phyloP scores from a whole-genome alignment of 2,888 invertebrate species.

The Orthosia incerta region DNA sequence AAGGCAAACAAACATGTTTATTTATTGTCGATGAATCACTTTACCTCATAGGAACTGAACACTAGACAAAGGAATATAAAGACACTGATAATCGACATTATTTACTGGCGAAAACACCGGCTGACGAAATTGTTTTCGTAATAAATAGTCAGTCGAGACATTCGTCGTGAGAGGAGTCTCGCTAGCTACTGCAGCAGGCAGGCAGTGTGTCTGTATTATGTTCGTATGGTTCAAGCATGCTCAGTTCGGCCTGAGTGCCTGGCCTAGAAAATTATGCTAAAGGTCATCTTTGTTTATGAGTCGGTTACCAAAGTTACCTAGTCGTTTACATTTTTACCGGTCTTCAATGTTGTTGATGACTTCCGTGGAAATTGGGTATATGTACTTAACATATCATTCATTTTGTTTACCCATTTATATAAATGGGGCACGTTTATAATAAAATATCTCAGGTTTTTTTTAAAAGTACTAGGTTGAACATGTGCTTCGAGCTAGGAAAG shows the following conservation, averaged over 20 bases:
- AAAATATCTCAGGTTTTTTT: no score
- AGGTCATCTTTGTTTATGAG: conserved; percentile 42
- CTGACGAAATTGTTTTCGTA: not conserved
- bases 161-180: conserved; percentile 10
- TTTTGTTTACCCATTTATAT: no score
- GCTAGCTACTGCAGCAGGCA: conserved; percentile 43
- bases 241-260: conserved; percentile 16
- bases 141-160: conserved; percentile 19
- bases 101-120: conserved; percentile 20
- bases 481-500: no score
- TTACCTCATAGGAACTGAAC: conserved; percentile 54
- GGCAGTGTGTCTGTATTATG: not conserved
- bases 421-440: no score
- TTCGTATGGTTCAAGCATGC: not conserved
- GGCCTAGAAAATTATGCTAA: conserved; percentile 42
- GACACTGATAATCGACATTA: conserved; percentile 42
- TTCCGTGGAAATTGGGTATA: conserved; percentile 13
- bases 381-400: no score
- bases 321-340: conserved; percentile 16
- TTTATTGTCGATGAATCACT: conserved; percentile 10
- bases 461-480: no score
- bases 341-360: not conserved
- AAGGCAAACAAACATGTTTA: conserved; percentile 29
- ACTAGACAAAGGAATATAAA: conserved; percentile 55
- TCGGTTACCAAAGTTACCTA: conserved; percentile 9